Base-by-base conservation (phyloP, 2,113 vertebrate species). In the Laterallus jamaicensis region DNA sequence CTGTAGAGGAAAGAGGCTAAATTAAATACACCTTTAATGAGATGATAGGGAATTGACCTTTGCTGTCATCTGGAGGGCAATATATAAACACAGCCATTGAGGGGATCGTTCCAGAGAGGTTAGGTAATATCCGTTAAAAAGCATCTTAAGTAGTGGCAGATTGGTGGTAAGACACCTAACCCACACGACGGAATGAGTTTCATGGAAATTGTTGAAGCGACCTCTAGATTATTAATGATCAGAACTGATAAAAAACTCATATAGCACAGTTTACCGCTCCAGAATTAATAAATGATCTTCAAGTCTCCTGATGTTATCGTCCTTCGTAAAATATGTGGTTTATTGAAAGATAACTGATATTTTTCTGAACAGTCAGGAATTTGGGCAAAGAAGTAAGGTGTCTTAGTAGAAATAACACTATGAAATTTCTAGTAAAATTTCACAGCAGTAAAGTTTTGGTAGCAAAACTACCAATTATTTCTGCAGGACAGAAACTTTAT, bases 11-110 rank as follows among this genome's bases (percentile, higher is more conserved):
- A 96, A 94, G 73, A 73, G 49, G 47, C 44, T 96, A 97, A 96
- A 96, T 97, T 95, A 97, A 97, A 91, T 76, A 79, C 88, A 91
- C 49, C 62, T 97, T 97, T 97, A 97, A 97, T 97, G 92, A 97
- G 91, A 92, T 95, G 92, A 96, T 80, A 47, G 88, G 93, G 94
- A 92, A 91, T 82, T 97, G 96, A 93, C 87, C 96, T 97, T 92
- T 63, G 83, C 56, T 93, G 71, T 96, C 80, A 95, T 93, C 59
- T 94, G 56, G 91, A 97, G 92, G 88, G 70, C 62, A 82, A 67
- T 78, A 83, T 79, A 77, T 64, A 86, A 88, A 79, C 84, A 63
- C 76, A 96, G 8, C 29, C 39, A 89, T 74, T 83, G 90, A 91
- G 80, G n/a, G 21, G 39, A 63, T 90, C 79, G 18, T 42, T 87